These are phyloP conservation scores for Orthosia cruda DNA, from an alignment of 2,888 invertebrate species.

Conservation along the genomic window DNA sequence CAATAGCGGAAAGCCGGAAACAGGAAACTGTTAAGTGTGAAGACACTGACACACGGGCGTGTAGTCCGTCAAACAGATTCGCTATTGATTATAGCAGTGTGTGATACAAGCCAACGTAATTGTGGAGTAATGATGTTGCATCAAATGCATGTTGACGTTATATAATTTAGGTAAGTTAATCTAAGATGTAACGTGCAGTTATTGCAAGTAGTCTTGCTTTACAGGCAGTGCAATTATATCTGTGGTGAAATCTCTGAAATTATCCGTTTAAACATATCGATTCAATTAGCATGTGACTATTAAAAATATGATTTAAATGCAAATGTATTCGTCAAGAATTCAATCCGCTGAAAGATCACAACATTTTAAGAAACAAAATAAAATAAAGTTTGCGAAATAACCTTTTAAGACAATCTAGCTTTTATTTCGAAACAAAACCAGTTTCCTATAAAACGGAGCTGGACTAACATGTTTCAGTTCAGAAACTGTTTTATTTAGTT, in stretches of 20 bases:
- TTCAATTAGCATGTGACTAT: constrained; percentile 12
- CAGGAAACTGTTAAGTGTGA: constrained; percentile 58
- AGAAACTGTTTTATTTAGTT: constrained; percentile 39
- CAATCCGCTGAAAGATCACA: constrained; percentile 15
- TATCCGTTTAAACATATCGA: constrained; percentile 10
- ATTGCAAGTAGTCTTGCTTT: constrained; percentile 24
- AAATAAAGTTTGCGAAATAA: constrained; percentile 14
- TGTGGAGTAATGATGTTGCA: constrained; percentile 49
- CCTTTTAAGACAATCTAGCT: constrained; percentile 39
- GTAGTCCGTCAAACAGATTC: constrained; percentile 23
- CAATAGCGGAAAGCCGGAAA: constrained; percentile 63
- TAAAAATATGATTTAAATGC: constrained; percentile 15
- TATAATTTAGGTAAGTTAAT: constrained; percentile 41
- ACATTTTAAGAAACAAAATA: constrained; percentile 10
- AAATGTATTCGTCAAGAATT: constrained; percentile 17
- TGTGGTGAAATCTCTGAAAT: constrained; percentile 24
- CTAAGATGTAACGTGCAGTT: constrained; percentile 39
- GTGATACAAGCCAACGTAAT: constrained; percentile 31
- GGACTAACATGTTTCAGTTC: constrained; percentile 28
- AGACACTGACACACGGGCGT: constrained; percentile 50
- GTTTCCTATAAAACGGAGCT: constrained; percentile 16
- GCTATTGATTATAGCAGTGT: constrained; percentile 17
- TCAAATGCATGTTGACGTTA: constrained; percentile 48
- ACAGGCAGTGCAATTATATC: not conserved
- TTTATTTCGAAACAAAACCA: constrained; percentile 42